These are phyloP conservation scores for Oreochromis niloticus DNA, from an alignment of 2,113 vertebrate species.

Conservation along the genomic window DNA sequence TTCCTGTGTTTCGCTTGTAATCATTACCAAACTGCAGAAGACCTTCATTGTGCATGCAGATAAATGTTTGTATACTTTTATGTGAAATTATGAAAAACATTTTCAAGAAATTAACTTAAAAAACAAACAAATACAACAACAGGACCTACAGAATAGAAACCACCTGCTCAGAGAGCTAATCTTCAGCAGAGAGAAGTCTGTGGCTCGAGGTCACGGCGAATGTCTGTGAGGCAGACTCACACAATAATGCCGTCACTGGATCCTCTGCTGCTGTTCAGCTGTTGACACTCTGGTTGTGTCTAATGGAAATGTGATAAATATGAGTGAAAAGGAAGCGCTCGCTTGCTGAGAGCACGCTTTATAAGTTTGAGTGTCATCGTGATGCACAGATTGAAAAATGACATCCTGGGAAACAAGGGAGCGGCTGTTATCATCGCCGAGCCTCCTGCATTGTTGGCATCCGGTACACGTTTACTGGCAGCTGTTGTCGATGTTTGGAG, in stretches of 20 bases:
- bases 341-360: not conserved
- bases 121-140: not conserved
- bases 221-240: not conserved
- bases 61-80: not conserved
- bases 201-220: not conserved
- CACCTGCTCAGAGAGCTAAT: not conserved
- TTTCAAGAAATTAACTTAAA: not conserved
- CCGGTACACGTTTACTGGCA: not conserved
- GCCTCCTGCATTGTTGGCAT: not conserved
- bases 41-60: not conserved
- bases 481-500: not conserved
- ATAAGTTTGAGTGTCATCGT: fast-evolving
- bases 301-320: too few species aligned
- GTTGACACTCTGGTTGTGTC: not conserved
- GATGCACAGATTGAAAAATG: not conserved
- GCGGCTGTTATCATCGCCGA: too few species aligned
- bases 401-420: not conserved
- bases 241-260: not conserved
- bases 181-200: not conserved
- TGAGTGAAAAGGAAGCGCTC: not conserved
- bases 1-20: not conserved
- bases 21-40: not conserved
- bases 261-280: not conserved
- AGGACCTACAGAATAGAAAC: not conserved
- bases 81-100: fast-evolving